Conservation (phyloP, 2,797 vertebrate genomes). For the Cossypha dichroa region DNA sequence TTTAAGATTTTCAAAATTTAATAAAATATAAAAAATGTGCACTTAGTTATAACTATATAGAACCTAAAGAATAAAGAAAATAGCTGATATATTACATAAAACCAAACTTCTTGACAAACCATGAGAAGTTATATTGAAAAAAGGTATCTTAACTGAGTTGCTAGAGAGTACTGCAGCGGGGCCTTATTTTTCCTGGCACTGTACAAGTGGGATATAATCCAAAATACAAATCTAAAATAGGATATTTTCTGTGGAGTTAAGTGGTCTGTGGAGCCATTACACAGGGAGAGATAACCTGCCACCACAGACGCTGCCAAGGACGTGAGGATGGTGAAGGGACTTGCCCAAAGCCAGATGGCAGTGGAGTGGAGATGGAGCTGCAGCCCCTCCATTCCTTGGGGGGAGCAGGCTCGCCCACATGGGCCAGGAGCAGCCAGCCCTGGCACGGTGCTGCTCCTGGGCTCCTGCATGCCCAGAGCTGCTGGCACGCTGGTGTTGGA, state of each 20-base stretch:
- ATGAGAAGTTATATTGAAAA: not conserved
- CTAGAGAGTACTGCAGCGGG: not conserved
- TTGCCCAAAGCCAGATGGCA: not conserved
- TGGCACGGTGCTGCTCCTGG: rapidly evolving
- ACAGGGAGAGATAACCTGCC: not conserved
- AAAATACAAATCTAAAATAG: not conserved
- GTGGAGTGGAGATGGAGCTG: rapidly evolving
- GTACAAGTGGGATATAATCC: not conserved
- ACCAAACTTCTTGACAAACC: not conserved
- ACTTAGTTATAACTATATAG: not conserved
- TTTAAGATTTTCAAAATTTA: not conserved
- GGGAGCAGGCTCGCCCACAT: not conserved
- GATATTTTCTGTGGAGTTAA: not conserved
- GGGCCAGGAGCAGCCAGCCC: not conserved
- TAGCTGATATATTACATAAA: not conserved
- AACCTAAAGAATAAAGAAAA: not conserved
- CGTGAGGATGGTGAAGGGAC: rapidly evolving
- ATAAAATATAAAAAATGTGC: not conserved
- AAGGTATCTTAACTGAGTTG: not conserved
- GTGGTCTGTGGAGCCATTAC: not conserved
- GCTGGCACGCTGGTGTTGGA: not conserved
- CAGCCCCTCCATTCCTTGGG: rapidly evolving
- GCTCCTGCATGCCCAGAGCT: rapidly evolving
- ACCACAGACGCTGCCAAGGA: not conserved
- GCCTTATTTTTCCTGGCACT: not conserved